These are phyloP conservation scores for Drosophila atroscutellata DNA, from an alignment of 2,888 invertebrate species.

Conservation along the genomic window DNA sequence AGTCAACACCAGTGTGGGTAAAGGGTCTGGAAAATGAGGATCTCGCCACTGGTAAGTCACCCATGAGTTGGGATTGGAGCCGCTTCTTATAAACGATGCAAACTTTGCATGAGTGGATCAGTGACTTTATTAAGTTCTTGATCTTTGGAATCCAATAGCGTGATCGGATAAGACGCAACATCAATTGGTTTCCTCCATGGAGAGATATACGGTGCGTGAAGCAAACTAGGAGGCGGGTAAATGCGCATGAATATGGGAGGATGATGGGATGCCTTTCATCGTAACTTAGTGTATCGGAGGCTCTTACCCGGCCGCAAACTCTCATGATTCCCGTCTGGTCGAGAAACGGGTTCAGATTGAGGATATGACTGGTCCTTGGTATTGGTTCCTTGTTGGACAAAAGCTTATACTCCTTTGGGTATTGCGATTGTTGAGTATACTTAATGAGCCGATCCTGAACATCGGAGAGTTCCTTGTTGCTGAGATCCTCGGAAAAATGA, in stretches of 20 bases:
- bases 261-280: no score
- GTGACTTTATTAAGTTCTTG: background rate
- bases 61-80: background rate
- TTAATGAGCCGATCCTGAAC: background rate
- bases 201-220: background rate
- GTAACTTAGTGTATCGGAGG: no score
- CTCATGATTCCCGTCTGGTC: background rate
- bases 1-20: background rate
- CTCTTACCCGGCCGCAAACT: no score
- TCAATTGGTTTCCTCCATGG: background rate
- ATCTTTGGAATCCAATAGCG: background rate
- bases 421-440: background rate
- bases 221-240: no score
- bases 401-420: no score
- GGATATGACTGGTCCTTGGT: background rate
- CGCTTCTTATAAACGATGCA: background rate
- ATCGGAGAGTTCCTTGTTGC: background rate
- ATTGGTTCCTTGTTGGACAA: background rate
- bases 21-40: background rate
- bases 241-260: background rate
- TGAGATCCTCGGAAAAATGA: background rate
- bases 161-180: background rate
- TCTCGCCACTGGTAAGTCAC: background rate
- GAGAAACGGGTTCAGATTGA: background rate
- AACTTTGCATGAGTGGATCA: background rate